Conservation (phyloP, 2,797 vertebrate species). For the Epinephelus coioides region DNA sequence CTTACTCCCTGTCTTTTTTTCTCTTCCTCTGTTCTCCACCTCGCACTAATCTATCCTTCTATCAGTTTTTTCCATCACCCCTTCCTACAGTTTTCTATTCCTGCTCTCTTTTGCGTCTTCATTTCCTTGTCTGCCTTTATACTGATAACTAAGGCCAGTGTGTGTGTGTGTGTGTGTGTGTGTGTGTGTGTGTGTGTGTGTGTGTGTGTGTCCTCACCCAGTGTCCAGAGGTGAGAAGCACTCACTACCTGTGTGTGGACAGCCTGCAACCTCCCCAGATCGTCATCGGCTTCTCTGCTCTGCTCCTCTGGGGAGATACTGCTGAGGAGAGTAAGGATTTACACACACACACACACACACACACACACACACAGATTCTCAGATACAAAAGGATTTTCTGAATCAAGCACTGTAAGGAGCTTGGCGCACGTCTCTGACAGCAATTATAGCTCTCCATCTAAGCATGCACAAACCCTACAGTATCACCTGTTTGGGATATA, state of each 20-base stretch:
- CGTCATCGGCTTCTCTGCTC: slow-evolving; percentile 91
- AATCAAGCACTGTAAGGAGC: neutral
- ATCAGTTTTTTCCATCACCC: slow-evolving; percentile 55
- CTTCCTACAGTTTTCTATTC: slow-evolving; percentile 36
- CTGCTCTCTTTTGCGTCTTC: slow-evolving; percentile 37
- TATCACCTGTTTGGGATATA: neutral
- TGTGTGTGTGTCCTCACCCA: slow-evolving; percentile 73
- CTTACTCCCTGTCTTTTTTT: neutral
- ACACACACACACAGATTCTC: neutral
- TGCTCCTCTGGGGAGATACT: slow-evolving; percentile 87
- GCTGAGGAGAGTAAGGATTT: slow-evolving; percentile 69
- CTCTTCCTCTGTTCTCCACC: slow-evolving; percentile 20
- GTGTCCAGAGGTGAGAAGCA: slow-evolving; percentile 83
- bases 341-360: slow-evolving; percentile 18
- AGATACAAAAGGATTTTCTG: slow-evolving; percentile 9
- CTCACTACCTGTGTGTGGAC: slow-evolving; percentile 92
- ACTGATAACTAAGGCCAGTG: slow-evolving; percentile 32
- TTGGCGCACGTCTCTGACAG: slow-evolving; percentile 12
- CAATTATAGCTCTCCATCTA: slow-evolving; percentile 2
- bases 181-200: slow-evolving; percentile 32
- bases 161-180: slow-evolving; percentile 50
- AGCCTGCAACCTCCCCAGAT: slow-evolving; percentile 89
- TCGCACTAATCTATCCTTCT: slow-evolving; percentile 40
- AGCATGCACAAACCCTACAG: neutral
- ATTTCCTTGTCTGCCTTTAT: slow-evolving; percentile 35